Conservation (phyloP, 2,888 invertebrate species). For the Metacarcinus magister region DNA sequence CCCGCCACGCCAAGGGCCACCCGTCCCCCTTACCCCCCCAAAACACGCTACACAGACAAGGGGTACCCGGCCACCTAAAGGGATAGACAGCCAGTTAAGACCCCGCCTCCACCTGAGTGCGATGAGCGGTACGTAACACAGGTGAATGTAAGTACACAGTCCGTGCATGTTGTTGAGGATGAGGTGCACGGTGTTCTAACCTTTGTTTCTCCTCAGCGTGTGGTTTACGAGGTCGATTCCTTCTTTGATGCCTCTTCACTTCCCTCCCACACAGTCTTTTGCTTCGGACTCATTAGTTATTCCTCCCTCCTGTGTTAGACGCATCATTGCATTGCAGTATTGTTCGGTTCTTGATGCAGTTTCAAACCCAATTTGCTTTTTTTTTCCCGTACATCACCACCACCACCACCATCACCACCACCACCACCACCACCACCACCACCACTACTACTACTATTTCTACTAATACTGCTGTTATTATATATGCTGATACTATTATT, state of each 20-base stretch:
- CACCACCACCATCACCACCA: too few relatives aligned
- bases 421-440: too few relatives aligned
- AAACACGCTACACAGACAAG: neutral
- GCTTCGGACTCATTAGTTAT: neutral
- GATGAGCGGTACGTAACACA: neutral
- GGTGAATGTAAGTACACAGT: neutral
- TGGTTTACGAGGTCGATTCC: neutral
- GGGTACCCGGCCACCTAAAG: neutral
- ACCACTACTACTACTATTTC: too few relatives aligned
- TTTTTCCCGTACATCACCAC: too few relatives aligned
- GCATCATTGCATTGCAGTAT: too few relatives aligned
- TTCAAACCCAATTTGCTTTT: too few relatives aligned
- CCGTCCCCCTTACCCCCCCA: neutral
- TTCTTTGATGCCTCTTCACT: neutral
- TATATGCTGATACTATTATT: too few relatives aligned
- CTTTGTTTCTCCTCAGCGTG: neutral
- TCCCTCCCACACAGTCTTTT: neutral
- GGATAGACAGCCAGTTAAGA: neutral
- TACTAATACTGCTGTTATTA: too few relatives aligned
- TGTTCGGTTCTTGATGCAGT: neutral
- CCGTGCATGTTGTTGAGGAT: neutral
- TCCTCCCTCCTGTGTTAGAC: neutral
- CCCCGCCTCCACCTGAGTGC: neutral
- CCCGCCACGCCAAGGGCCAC: constrained; percentile 12
- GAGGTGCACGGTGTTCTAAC: neutral